Base-by-base conservation (phyloP, 2,113 vertebrate genomes). In the Rissa tridactyla region DNA sequence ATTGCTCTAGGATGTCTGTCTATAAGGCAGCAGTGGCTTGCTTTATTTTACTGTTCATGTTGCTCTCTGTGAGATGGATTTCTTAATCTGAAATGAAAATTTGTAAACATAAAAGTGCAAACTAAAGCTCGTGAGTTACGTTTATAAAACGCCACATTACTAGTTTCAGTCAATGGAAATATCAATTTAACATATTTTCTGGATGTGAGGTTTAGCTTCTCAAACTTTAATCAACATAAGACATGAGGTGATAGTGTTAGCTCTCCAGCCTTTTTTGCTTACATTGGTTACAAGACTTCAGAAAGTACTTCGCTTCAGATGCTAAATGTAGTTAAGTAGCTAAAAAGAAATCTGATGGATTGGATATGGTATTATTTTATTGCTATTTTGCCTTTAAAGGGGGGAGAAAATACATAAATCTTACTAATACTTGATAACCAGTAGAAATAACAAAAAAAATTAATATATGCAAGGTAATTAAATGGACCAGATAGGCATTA, bases 1-100 rank as follows among this genome's bases (percentile, higher is more conserved):
- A 15, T 68, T 81, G 69, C 79, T 87, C 23, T 70, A 4, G 40
- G 51, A 51, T 13, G 16, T 71, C 47, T 75, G 66, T 32, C 62
- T 77, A 70, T 61, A 92, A 81, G 84, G 81, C 42, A 17, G 9
- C 18, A 30, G 26, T 78, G 40, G 72, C 84, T 91, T 84, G 64
- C 61, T 93, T 83, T 82, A 68, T 90, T 92, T 71, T 78, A 30
- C 36, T 52, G 54, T 86, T 91, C 38, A 13, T 47, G 8, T 52
- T 86, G 54, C 38, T 73, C 46, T 91, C 55, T 88, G 42, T 62
- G 68, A 95, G 85, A 65, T 68, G 13, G 46, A 68, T 88, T 95
- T 89, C 62, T 90, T 92, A 1, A 64, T 79, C 49, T 65, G 27
- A 95, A 92, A 86, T 94, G 32, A 66, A 88, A 93, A 91, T 87